These are phyloP conservation scores for Hemistola chrysoprasaria DNA, from an alignment of 2,888 invertebrate genomes.

Conservation along the genomic window DNA sequence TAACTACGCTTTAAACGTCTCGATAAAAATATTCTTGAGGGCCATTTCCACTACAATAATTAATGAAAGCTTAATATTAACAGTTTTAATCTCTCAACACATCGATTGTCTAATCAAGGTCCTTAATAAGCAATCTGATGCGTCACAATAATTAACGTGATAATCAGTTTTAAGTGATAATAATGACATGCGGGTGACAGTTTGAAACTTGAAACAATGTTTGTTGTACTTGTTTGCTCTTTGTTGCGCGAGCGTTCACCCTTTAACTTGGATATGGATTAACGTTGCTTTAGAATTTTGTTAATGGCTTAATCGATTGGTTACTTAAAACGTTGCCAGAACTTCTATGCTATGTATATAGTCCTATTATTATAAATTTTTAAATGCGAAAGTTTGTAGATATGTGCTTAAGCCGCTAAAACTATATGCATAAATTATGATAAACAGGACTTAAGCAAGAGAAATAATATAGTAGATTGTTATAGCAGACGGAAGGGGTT, in stretches of 20 bases:
- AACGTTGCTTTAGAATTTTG: conserved; percentile 17
- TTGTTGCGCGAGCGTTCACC: conserved; percentile 62
- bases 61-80: conserved; percentile 2
- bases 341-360: too few species aligned
- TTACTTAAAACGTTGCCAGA: too few species aligned
- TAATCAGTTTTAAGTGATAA: conserved; percentile 75
- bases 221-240: conserved; percentile 51
- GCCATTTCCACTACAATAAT: background rate
- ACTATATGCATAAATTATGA: too few species aligned
- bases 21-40: too few species aligned
- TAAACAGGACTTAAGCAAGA: too few species aligned
- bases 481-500: too few species aligned
- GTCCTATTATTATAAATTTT: too few species aligned
- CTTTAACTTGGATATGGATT: conserved; percentile 45
- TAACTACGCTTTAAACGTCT: too few species aligned
- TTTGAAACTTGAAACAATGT: conserved; percentile 16
- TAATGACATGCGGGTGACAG: conserved; percentile 72
- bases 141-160: conserved; percentile 70
- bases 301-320: conserved; percentile 14
- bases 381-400: too few species aligned
- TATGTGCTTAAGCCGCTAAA: too few species aligned
- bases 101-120: conserved; percentile 61
- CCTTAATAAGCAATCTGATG: conserved; percentile 72
- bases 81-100: conserved; percentile 31
- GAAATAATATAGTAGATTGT: too few species aligned